Percentiles rank a stretch among this genome's conserved stretches.
phyloP scores from a whole-genome alignment of 2,113 vertebrate genomes.

The Larimichthys crocea region DNA sequence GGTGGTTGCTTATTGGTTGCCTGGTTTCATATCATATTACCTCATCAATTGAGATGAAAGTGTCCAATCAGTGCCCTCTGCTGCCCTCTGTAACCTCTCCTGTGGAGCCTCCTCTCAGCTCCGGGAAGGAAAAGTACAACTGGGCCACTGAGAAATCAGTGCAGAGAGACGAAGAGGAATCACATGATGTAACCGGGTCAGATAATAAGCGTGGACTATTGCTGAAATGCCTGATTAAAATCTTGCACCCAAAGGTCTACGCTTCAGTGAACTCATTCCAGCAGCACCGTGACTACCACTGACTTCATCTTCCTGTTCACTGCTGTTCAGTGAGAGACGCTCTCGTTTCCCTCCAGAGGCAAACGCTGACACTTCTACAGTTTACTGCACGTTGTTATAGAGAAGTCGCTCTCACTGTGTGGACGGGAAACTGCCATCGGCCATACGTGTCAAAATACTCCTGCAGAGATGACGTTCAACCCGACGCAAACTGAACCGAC shows the following conservation, averaged over 20 bases:
- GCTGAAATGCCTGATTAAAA: constrained; percentile 1
- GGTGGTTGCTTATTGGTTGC: constrained; percentile 23
- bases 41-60: background rate
- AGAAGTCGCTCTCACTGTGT: background rate
- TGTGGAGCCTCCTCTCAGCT: background rate
- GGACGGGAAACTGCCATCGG: background rate
- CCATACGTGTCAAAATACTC: background rate
- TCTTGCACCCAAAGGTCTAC: background rate
- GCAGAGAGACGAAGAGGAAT: background rate
- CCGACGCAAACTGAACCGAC: background rate
- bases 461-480: background rate
- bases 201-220: background rate
- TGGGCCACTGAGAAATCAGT: background rate
- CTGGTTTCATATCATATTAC: constrained; percentile 14
- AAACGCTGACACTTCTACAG: no score
- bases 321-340: background rate
- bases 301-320: constrained; percentile 3
- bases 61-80: background rate
- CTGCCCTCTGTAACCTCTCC: background rate
- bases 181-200: no score
- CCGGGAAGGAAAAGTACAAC: background rate
- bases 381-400: background rate
- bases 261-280: background rate
- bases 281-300: background rate
- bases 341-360: background rate